Evolutionary conservation across 2,113 vertebrate species (phyloP), one percentile per base, ranked within the genome.

Genomic region (Hystrix brachyura): DNA sequence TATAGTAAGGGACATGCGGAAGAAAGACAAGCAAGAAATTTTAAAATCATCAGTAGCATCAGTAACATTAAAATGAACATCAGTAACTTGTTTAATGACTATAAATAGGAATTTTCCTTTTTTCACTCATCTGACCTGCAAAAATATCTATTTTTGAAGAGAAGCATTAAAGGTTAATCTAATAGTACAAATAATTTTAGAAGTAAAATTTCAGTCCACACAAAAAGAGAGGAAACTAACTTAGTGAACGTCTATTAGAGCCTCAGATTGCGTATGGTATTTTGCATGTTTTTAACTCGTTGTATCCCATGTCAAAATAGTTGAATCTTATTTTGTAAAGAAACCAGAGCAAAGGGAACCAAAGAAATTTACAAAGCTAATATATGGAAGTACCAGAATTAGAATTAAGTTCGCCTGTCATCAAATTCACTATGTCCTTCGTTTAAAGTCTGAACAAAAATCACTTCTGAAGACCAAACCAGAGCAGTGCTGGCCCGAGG

Each of bases 381-480:
- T 48, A 71, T 67, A 59, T 67, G 14, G 12, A 71, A 76, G 79
- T 10, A 17, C 34, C 59, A 29, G 15, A 60, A 69, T 48, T 0
- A 79, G 76, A 67, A 80, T 19, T 59, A 11, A 85, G 62, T 48
- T 38, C 29, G 3, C 27, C 43, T n/a, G 43, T 34, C 74, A 51
- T 27, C 32, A 64, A 64, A n/a, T 48, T 62, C 53, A 64, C 32
- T 67, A 5, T 25, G 34, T 38, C 15, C 18, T 18, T 51, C 57
- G 46, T 18, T 46, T 96, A 9, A 95, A 76, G 38, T 64, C 84
- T 96, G 53, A 83, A 9, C 64, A 82, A 81, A 94, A 94, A 83
- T 91, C 4, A 0, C 89, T 97, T 87, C 62, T 67, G 51, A 95
- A 95, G 83, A 69, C 0, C 74, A 90, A 90, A 62, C 55, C 72